Evolutionary conservation across 1,140 invertebrate species (phyloP), one percentile per base, ranked within the genome.

Genomic region (Potamilus streckersoni): DNA sequence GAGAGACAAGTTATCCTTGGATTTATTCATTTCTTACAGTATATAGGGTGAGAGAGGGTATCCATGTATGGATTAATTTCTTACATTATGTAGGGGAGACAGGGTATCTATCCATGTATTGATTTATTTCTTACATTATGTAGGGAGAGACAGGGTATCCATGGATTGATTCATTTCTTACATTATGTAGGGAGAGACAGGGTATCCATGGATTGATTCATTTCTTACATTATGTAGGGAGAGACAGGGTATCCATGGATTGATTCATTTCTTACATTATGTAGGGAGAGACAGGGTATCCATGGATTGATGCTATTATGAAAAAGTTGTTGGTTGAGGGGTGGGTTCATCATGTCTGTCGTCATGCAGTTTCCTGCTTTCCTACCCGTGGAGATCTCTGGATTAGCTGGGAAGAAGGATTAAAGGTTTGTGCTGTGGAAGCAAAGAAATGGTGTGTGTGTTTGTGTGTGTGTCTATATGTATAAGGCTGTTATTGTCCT

Each of bases 301-400:
- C 89, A 17, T 90, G 88, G 85, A 88, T 90, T 73, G 89, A 91
- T 91, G 93, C 93, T 2, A 93, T 93, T 2, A 94, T 94, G 93
- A 91, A 93, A 19, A 93, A 94, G 84, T 88, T 94, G 23, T 85
- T 87, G 38, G 74, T 90, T 17, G 93, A 94, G 86, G 93, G 93
- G 12, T 95, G 94, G 94, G 90, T 94, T 49, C 94, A 95, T 85
- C 94, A 95, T 83, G 92, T 92, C 1, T 92, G 92, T 16, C 90
- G 94, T 56, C 94, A 94, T 89, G 93, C 93, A 2, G 93, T 94
- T 5, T 93, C 94, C 19, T 93, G 93, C 75, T 95, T 94, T 86
- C 89, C 95, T 2, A 95, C 94, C 1, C 90, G 94, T 31, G 94
- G 94, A 23, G 93, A 93, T 17, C 90, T 95, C 23, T 95, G 94